These are phyloP conservation scores for Hemicentrotus pulcherrimus DNA, from an alignment of 35 echinoderm and acorn worm species.

Conservation along the genomic window DNA sequence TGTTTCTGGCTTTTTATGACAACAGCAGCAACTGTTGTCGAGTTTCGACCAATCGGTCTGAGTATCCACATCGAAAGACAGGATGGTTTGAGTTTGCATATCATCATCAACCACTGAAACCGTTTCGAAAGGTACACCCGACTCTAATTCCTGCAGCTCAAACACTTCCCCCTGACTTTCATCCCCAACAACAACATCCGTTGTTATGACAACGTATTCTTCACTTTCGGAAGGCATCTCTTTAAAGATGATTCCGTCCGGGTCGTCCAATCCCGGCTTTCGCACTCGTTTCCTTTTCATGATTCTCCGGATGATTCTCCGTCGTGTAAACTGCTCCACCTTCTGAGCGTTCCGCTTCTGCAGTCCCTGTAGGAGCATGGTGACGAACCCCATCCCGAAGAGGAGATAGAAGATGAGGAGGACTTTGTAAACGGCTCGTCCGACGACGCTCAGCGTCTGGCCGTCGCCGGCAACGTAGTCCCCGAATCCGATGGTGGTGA, in stretches of 20 bases:
- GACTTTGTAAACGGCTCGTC: conserved; percentile 61
- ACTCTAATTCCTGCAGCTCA: background rate
- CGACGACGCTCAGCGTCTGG: background rate
- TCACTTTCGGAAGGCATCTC: background rate
- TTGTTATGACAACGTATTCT: conserved; percentile 20
- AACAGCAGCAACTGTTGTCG: background rate
- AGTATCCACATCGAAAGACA: background rate
- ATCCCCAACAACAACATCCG: background rate
- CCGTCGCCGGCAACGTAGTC: conserved; percentile 77
- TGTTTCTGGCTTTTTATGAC: background rate
- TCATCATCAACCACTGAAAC: conserved; percentile 6
- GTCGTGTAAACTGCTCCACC: background rate
- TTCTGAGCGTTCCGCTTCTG: background rate
- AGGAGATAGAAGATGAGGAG: conserved; percentile 70
- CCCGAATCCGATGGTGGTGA: conserved; percentile 91
- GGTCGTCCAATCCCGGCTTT: background rate
- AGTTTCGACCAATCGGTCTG: background rate
- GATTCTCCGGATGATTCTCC: conserved; percentile 36
- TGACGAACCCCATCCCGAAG: conserved; percentile 69
- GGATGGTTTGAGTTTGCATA: background rate
- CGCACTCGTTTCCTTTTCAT: conserved; percentile 1
- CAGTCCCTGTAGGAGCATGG: conserved; percentile 36
- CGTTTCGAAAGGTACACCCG: background rate
- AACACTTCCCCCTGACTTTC: background rate
- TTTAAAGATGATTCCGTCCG: background rate